A percentile compares a stretch with the other conserved stretches of the same genome.
Evolutionary conservation across 1,140 invertebrate species (phyloP).

Genomic region (Tetramorium parvispinum): DNA sequence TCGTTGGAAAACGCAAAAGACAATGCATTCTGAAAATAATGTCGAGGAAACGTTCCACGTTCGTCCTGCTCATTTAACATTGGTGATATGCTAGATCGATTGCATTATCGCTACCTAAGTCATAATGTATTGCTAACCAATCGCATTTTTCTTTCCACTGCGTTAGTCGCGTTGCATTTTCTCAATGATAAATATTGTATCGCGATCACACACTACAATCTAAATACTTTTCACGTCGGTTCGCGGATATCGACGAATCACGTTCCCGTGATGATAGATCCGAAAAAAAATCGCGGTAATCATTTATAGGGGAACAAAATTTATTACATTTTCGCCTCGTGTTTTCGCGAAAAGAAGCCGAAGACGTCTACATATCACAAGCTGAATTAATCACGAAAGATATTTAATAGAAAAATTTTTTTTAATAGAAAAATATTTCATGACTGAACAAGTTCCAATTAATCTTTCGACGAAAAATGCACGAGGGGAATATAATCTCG

Average conservation of each 20-base stretch:
- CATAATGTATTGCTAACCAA: constrained; percentile 59
- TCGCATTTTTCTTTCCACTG: constrained; percentile 47
- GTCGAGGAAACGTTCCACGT: constrained; percentile 17
- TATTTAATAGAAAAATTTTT: background rate
- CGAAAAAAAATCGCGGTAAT: background rate
- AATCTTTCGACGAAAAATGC: background rate
- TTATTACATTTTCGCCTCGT: background rate
- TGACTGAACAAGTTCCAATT: background rate
- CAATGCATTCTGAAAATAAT: constrained; percentile 33
- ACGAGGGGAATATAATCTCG: background rate
- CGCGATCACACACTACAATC: constrained; percentile 5
- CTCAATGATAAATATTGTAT: constrained; percentile 53
- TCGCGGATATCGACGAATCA: background rate
- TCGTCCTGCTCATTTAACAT: constrained; percentile 59
- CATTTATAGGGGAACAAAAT: background rate
- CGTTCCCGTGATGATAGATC: background rate
- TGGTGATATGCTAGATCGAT: constrained; percentile 65
- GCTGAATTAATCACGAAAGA: background rate
- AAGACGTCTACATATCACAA: background rate
- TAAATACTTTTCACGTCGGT: constrained; percentile 6
- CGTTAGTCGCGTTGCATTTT: constrained; percentile 19
- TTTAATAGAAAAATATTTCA: background rate
- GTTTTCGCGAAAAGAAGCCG: background rate
- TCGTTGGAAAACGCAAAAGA: constrained; percentile 35
- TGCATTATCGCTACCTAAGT: constrained; percentile 61